Base-by-base conservation (phyloP, 2,888 invertebrate species). In the Bursaphelenchus okinawaensis region DNA sequence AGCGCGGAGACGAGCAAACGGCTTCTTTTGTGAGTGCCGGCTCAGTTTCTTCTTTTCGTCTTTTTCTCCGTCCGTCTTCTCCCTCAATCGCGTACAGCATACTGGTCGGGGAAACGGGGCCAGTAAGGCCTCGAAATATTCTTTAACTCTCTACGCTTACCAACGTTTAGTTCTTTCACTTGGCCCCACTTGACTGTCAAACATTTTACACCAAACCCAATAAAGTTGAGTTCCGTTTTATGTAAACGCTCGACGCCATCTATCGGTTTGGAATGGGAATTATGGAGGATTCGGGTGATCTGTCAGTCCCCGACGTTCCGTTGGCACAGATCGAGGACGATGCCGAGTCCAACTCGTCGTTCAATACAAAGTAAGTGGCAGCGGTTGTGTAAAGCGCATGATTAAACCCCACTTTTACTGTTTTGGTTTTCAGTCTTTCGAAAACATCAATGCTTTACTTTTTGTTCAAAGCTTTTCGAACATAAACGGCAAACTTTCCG, bases 301-400 rank as follows among this genome's bases (percentile, higher is more conserved):
- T 52, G 22, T 19, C 23, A 22, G 51, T 67, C 20, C 68, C 68
- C 4, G 69, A 68, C 31, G 69, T 67, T 22, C 68, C 68, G n/a
- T 54, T 68, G 26, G 68, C 68, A 12, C 68, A 66, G 54, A 29
- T 62, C 31, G 68, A 68, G n/a, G 68, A 68, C n/a, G 65, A 65
- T 55, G 19, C 19, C 12, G 65, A 59, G 56, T 68, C 22, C 27
- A 67, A 27, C 6, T 28, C 27, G 16, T 40, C 52, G 23, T 27
- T 50, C 24, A 29, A 12, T 29, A 29, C 7, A 29, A 29, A 29
- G 31, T 29, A 29, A 29, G 31, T 29, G 31, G 8, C n/a, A n/a
- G n/a, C n/a, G n/a, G n/a, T n/a, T n/a, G n/a, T n/a, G n/a, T n/a
- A n/a, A n/a, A n/a, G n/a, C n/a, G n/a, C n/a, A n/a, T n/a, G n/a